Base-by-base conservation (phyloP, 1,140 invertebrate genomes). In the Cherax destructor region DNA sequence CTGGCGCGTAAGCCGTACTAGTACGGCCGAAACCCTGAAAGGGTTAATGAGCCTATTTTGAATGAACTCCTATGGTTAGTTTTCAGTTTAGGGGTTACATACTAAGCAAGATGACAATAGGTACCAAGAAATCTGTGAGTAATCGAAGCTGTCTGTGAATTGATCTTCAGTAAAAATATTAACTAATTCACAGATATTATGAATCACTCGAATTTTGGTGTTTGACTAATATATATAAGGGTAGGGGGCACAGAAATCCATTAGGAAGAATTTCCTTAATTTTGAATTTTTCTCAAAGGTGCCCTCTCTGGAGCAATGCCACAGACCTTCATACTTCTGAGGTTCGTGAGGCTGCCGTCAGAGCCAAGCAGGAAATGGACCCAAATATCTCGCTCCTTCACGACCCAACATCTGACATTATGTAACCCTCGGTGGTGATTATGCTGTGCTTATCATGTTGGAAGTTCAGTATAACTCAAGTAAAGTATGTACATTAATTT, bases 261-360 rank as follows among this genome's bases (percentile, higher is more conserved):
- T 65, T 65, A 65, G 11, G 7, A 13, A 56, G 52, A 13, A 9
- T 56, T 13, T 13, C 61, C 9, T 16, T 21, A 65, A 21, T 5
- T 5, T 6, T 21, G 2, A 81, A n/a, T 24, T 81, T 81, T 4
- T 56, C 50, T 24, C 24, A 69, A 77, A 88, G 86, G 24, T 88
- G 86, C n/a, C 86, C 86, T 2, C 50, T 80, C n/a, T 88, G 61
- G 41, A 80, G 56, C n/a, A 88, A 81, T 30, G 13, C 78, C 3
- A 4, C 30, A 21, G 86, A 65, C 30, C 77, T 88, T 1, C 86
- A 88, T 59, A 69, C 56, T 7, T 30, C 56, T 41, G 78, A 88
- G 18, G 78, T 88, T 30, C 76, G 86, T 16, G 56, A 61, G 41
- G 86, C 86, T 18, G 86, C 86, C 1, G 16, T 21, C 18, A 50